Base-by-base conservation (phyloP, 2,888 invertebrate genomes). In the Andrena chrysosceles region DNA sequence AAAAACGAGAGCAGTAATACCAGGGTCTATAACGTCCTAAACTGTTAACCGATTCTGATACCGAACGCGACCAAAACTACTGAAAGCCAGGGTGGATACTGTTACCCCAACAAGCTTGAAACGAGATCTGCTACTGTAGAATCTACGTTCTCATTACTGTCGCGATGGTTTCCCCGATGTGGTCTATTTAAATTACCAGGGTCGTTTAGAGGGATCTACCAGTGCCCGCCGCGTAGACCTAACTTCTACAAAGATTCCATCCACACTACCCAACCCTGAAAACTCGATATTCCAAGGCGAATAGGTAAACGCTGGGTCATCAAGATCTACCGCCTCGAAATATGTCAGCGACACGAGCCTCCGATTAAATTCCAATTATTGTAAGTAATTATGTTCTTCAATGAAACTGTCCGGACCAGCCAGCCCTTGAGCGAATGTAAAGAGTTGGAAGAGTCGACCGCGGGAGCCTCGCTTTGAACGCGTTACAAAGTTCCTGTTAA, bases 361-460 rank as follows among this genome's bases (percentile, higher is more conserved):
- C 13, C 60, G 60, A 75, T 75, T 60, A 75, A 68, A 68, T 69
- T 76, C 54, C 42, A 76, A 63, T 76, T 70, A 48, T 54, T 54
- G 54, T 70, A 31, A 6, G 31, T 31, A 63, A 76, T 76, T 70
- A 63, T 26, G 16, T 42, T 42, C 16, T 20, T 23, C 3, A n/a
- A 16, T 42, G 31, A 62, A 35, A 60, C 68, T 42, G 29, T 16
- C 4, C 54, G 35, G 10, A 16, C 23, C 35, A 33, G 29, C 26
- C 31, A 2, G 16, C 3, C 48, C 23, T 48, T 31, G 42, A 76
- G 52, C 63, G 35, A 52, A 70, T 23, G 42, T 20, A 42, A 63
- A 54, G 13, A 69, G 33, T 49, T 62, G 7, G 54, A 23, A 31
- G 16, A 63, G 52, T 35, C 2, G 29, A 23, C 13, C 26, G 13